Evolutionary conservation across 2,888 invertebrate genomes (phyloP).

Genomic region (Pseudococcus jackbeardsleyi): DNA sequence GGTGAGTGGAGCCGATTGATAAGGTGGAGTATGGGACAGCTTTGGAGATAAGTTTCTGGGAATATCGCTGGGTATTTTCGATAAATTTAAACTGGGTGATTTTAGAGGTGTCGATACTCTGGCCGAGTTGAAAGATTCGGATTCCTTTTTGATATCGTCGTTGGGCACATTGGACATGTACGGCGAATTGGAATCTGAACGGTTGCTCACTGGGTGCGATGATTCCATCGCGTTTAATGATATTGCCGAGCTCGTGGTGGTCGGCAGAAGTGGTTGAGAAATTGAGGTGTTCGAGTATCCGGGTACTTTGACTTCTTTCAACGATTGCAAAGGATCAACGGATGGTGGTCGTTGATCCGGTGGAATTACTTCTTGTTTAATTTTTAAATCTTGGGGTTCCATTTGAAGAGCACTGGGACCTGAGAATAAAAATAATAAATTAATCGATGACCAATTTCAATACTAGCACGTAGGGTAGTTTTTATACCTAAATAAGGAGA

Average conservation of each 20-base stretch:
- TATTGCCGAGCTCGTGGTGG: constrained; percentile 67
- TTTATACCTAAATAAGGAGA: constrained; percentile 62
- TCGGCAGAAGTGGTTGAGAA: constrained; percentile 68
- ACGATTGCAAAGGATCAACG: constrained; percentile 81
- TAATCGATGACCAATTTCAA: background rate
- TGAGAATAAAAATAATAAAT: background rate
- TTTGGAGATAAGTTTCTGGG: constrained; percentile 68
- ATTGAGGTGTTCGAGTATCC: constrained; percentile 74
- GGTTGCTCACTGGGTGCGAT: constrained; percentile 51
- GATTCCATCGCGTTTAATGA: constrained; percentile 66
- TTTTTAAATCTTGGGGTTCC: constrained; percentile 81
- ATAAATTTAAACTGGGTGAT: constrained; percentile 68
- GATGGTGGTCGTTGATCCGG: constrained; percentile 68
- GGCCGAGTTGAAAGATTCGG: constrained; percentile 71
- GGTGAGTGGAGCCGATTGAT: constrained; percentile 67
- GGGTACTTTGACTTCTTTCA: constrained; percentile 85
- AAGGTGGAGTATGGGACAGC: constrained; percentile 66
- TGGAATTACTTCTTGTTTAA: constrained; percentile 76
- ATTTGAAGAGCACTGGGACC: constrained; percentile 70
- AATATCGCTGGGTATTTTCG: constrained; percentile 66
- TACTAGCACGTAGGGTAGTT: background rate
- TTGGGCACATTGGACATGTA: constrained; percentile 77
- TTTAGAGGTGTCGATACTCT: constrained; percentile 69
- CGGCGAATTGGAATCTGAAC: constrained; percentile 72
- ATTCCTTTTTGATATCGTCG: constrained; percentile 83